Evolutionary conservation across 2,113 vertebrate species (phyloP), one percentile per base, ranked within the genome.

Genomic region (Rhinichthys klamathensis): DNA sequence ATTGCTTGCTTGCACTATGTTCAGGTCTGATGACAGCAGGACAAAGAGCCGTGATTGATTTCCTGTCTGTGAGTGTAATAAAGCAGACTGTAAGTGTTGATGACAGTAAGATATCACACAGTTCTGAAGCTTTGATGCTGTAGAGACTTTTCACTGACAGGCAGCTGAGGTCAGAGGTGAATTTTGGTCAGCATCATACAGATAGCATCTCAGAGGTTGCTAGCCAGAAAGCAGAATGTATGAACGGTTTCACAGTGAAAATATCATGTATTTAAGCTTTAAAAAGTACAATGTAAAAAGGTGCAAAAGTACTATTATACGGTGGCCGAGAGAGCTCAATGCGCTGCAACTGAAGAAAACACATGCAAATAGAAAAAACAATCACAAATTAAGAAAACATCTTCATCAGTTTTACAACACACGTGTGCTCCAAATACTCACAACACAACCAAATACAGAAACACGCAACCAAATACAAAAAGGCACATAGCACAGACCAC

Each of bases 31-130:
- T 67, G 61, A 81, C 61, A 69, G 41, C 78, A 27, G 44, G 44
- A 81, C 44, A 69, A 81, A 69, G 44, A 81, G 44, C 35, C 27
- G n/a, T 65, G 58, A 81, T 81, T 67, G 79, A 81, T 81, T 67
- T 81, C 27, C 61, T 49, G 25, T 67, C 61, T 67, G 44, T 5
- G 9, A n/a, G n/a, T 80, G 77, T 80, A 80, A 63, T 44, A 80
- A 61, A 25, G 32, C 56, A 56, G 30, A 77, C 27, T 35, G 49
- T 77, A 56, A 77, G 15, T 78, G 54, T 58, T 38, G 75, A 58
- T 38, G 30, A 15, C 23, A 58, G 9, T 38, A 38, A 38, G 54
- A 58, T 32, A 38, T 78, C 30, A 38, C 54, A 58, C 15, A 58
- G 4, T n/a, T 58, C 75, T 78, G 0, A 27, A 58, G 60, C 75